Evolutionary conservation across 2,113 vertebrate genomes (phyloP), one percentile per base, ranked within the genome.

Genomic region (Eidolon helvum): DNA sequence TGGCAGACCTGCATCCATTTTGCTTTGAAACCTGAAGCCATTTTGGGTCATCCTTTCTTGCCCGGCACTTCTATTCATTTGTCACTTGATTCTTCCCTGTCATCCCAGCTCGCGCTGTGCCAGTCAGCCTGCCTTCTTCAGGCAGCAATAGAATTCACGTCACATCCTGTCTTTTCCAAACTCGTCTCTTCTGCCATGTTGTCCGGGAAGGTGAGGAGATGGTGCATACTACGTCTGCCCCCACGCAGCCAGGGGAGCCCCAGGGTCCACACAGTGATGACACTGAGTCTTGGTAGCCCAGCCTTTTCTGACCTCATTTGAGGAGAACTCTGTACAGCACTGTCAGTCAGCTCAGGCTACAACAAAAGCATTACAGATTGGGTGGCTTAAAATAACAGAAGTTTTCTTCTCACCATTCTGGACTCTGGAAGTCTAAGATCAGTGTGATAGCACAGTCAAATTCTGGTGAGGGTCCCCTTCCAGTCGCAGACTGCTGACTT

Each of bases 211-310:
- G 10, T 10, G 57, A 15, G 55, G 16, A 72, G 22, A 57, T 16
- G 0, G 48, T 21, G 10, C 5, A 0, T 33, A 0, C 80, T 21
- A 0, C 61, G 7, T 43, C 28, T 72, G 30, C 28, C n/a, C 2
- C 0, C 30, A 15, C 1, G 9, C 35, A 10, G 71, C 16, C 11
- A 16, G 30, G 84, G 33, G 61, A 1, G 2, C n/a, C 43, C 28
- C 8, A 14, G 35, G 4, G 22, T 10, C 33, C 48, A 7, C 35
- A 45, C 57, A 43, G 1, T 2, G 16, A 26, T 11, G 65, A 21
- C 14, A 19, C 38, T 3, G 33, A 66, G 26, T 35, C 68, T 86
- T 21, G 7, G 6, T 33, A 61, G 55, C 72, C 43, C 10, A 1
- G 35, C 65, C 82, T n/a, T 79, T 45, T 16, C 66, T 12, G 1